Evolutionary conservation across 2,888 invertebrate genomes (phyloP).

Genomic region (Lasioglossum zephyrum): DNA sequence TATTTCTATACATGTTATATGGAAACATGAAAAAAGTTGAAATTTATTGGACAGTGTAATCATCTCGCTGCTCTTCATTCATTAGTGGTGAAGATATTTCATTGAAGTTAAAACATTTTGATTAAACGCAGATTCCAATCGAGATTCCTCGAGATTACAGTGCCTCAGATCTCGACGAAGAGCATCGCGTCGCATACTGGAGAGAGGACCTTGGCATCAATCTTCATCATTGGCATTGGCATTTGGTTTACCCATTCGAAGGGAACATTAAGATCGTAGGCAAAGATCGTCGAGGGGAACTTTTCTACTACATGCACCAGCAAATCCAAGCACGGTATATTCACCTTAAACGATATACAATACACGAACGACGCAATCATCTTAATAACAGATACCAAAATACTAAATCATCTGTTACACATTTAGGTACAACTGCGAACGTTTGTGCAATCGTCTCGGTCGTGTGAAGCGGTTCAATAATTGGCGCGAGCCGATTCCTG

Average conservation of each 20-base stretch:
- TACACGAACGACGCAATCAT: neutral
- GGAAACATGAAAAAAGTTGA: no score
- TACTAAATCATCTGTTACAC: neutral
- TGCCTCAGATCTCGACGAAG: constrained; percentile 90
- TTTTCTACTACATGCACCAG: constrained; percentile 93
- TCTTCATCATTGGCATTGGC: constrained; percentile 97
- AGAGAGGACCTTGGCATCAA: constrained; percentile 94
- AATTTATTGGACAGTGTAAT: no score
- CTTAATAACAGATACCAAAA: constrained; percentile 51
- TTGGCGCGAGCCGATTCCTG: constrained; percentile 89
- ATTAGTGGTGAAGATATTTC: no score
- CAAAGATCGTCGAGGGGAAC: constrained; percentile 91
- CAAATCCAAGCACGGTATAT: constrained; percentile 87
- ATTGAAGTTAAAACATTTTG: neutral
- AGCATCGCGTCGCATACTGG: constrained; percentile 93
- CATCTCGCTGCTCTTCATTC: neutral
- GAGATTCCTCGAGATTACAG: constrained; percentile 91
- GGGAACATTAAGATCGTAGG: constrained; percentile 88
- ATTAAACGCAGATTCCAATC: constrained; percentile 84
- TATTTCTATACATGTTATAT: no score
- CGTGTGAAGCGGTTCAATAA: constrained; percentile 88
- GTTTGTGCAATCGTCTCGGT: constrained; percentile 89
- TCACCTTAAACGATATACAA: neutral
- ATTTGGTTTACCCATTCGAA: constrained; percentile 93
- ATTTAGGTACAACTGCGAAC: constrained; percentile 90